Conservation (phyloP, 2,113 vertebrate genomes). For the Micromys minutus region DNA sequence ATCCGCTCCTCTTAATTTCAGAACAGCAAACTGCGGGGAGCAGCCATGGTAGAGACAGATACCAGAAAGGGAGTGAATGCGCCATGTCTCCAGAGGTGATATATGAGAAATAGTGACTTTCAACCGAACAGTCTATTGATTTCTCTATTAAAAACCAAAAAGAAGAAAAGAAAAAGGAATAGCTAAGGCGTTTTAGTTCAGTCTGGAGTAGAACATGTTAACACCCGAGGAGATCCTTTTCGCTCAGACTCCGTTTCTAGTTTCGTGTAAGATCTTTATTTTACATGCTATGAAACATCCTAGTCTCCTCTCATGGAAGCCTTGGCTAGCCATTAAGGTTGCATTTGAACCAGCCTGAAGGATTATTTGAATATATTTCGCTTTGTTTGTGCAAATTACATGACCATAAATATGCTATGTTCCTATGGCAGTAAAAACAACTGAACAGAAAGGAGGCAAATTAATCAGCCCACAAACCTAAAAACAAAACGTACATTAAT, state of each 20-base stretch:
- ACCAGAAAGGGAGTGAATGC: too few species aligned
- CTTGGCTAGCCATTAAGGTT: background rate
- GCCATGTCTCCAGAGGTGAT: background rate
- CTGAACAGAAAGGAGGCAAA: constrained; percentile 63
- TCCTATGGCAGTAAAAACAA: constrained; percentile 64
- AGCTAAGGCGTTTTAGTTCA: constrained; percentile 70
- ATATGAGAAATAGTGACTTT: background rate
- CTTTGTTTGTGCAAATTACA: constrained; percentile 48
- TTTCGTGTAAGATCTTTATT: constrained; percentile 71
- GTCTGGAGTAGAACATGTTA: constrained; percentile 75
- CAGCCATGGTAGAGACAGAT: background rate
- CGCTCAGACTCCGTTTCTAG: constrained; percentile 71
- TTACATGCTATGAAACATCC: constrained; percentile 52
- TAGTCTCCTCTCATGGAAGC: background rate
- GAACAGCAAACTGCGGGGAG: constrained; percentile 64
- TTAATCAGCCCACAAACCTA: constrained; percentile 75
- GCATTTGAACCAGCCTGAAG: background rate
- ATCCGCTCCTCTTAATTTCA: constrained; percentile 17
- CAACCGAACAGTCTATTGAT: constrained; percentile 51
- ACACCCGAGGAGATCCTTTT: constrained; percentile 76
- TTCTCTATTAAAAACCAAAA: constrained; percentile 31
- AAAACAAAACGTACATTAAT: constrained; percentile 81
- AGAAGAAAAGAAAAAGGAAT: background rate
- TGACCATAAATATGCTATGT: background rate
- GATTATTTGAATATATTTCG: background rate